phyloP scores from a whole-genome alignment of 2,797 vertebrate species.

The Myotis daubentonii region DNA sequence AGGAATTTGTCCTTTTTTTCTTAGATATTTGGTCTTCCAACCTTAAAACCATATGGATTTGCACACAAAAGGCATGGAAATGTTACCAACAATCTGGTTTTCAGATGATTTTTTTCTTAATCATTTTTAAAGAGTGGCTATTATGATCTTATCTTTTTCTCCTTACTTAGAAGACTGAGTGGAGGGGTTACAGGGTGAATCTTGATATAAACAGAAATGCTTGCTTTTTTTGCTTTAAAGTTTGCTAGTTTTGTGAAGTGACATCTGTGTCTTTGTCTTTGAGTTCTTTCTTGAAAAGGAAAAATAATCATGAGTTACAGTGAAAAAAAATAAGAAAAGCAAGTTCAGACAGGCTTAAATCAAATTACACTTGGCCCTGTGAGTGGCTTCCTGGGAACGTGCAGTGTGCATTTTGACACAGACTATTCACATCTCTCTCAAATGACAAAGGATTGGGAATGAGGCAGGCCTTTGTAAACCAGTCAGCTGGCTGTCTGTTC shows the following conservation, averaged over 20 bases:
- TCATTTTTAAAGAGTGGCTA: neutral
- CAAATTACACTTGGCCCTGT: constrained; percentile 43
- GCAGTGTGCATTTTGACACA: neutral
- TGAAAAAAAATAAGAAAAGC: constrained; percentile 41
- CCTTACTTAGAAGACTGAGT: neutral
- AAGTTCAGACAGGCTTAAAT: constrained; percentile 68
- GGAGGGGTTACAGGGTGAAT: neutral
- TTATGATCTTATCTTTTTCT: constrained; percentile 15
- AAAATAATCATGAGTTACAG: neutral
- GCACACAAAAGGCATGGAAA: neutral
- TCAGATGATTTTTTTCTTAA: constrained; percentile 6
- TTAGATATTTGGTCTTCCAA: constrained; percentile 3
- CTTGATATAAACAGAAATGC: constrained; percentile 39
- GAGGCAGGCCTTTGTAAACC: neutral
- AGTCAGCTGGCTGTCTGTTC: constrained; percentile 14
- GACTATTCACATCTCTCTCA: neutral
- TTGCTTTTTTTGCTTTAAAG: constrained; percentile 17
- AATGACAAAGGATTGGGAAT: neutral
- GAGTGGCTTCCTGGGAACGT: neutral
- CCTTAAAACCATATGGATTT: neutral
- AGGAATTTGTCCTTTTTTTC: neutral
- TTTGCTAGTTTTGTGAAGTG: constrained; percentile 52
- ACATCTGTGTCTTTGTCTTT: constrained; percentile 22
- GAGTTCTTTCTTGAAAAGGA: constrained; percentile 29
- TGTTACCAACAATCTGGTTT: neutral